phyloP scores from a whole-genome alignment of 1,140 invertebrate species.

The Aphelinus atriplicis region DNA sequence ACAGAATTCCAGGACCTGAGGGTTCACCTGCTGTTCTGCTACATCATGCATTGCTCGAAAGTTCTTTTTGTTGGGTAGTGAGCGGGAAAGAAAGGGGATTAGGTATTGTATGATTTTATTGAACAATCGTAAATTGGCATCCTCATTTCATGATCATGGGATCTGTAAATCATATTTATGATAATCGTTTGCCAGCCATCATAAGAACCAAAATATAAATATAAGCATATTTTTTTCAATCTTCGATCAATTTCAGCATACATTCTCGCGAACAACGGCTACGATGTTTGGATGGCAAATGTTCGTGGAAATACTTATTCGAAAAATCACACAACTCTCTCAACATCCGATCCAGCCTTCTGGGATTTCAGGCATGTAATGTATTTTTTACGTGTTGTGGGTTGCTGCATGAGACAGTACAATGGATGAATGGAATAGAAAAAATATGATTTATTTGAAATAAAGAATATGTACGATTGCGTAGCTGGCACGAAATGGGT shows the following conservation, averaged over 20 bases:
- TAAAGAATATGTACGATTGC: background rate
- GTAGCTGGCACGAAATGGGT: constrained; percentile 76
- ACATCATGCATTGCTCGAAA: constrained; percentile 78
- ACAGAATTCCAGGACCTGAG: constrained; percentile 72
- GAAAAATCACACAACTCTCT: constrained; percentile 66
- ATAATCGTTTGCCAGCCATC: too few species aligned
- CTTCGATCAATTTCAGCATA: constrained; percentile 66
- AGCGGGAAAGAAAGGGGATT: constrained; percentile 71
- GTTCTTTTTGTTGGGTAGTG: constrained; percentile 74
- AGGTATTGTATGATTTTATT: constrained; percentile 58
- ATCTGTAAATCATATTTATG: too few species aligned
- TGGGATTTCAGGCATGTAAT: constrained; percentile 63
- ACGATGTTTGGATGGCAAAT: constrained; percentile 81
- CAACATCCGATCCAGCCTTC: constrained; percentile 64
- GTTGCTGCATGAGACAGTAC: too few species aligned
- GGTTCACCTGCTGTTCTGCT: constrained; percentile 64
- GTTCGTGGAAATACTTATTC: constrained; percentile 76
- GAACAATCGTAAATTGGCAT: too few species aligned
- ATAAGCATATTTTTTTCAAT: constrained; percentile 73
- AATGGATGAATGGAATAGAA: too few species aligned
- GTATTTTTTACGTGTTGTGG: too few species aligned
- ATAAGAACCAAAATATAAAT: too few species aligned
- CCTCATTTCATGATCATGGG: too few species aligned
- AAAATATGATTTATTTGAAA: too few species aligned
- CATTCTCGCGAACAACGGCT: constrained; percentile 71